Evolutionary conservation across 2,797 vertebrate genomes (phyloP).

Genomic region (Melanotaenia trifasciata): DNA sequence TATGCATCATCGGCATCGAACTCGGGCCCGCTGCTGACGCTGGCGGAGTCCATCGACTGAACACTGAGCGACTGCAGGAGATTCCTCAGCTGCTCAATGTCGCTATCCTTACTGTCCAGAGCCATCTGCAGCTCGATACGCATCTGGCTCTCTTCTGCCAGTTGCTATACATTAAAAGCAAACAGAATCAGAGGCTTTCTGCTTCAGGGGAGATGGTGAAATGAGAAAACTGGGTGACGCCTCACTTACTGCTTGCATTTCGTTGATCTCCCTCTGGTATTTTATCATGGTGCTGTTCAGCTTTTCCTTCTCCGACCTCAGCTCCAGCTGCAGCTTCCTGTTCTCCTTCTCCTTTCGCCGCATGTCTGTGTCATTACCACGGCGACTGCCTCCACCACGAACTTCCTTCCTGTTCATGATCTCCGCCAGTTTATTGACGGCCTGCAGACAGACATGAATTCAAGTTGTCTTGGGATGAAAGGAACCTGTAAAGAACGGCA

Average conservation of each 20-base stretch:
- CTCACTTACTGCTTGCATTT: conserved; percentile 95
- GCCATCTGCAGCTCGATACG: conserved; percentile 98
- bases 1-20: conserved; percentile 86
- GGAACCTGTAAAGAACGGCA: background rate
- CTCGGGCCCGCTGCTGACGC: conserved; percentile 93
- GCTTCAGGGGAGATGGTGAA: too few species aligned
- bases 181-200: background rate
- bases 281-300: conserved; percentile 97
- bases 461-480: background rate
- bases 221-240: background rate
- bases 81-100: conserved; percentile 96
- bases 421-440: conserved; percentile 98
- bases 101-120: conserved; percentile 97
- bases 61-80: conserved; percentile 91
- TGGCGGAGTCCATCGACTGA: conserved; percentile 92
- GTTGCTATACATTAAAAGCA: conserved; percentile 85
- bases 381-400: conserved; percentile 88
- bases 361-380: conserved; percentile 95
- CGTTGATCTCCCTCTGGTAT: conserved; percentile 97
- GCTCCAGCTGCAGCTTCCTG: conserved; percentile 95
- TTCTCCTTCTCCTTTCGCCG: conserved; percentile 98
- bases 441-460: conserved; percentile 75
- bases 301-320: conserved; percentile 96
- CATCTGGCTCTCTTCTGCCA: conserved; percentile 95
- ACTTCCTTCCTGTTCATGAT: conserved; percentile 98